A percentile compares a stretch with the other conserved stretches of the same genome.
These are phyloP conservation scores for Phymatocera aterrima DNA, from an alignment of 2,888 invertebrate genomes.

Conservation along the genomic window DNA sequence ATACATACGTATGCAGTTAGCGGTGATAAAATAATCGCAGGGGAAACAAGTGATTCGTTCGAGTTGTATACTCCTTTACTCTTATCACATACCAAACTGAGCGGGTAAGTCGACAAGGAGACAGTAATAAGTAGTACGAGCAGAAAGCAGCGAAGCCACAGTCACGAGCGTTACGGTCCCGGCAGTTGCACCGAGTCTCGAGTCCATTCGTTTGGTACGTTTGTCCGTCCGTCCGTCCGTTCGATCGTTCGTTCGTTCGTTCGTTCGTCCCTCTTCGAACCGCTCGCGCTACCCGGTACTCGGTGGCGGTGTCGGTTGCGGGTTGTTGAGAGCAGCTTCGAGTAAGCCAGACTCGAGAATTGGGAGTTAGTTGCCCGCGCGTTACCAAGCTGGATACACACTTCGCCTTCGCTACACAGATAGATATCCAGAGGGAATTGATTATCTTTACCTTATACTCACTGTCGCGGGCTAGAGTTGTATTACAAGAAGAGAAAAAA, in stretches of 20 bases:
- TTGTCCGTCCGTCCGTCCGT: conserved; percentile 11
- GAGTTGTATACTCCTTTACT: too few species aligned
- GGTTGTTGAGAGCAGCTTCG: conserved; percentile 61
- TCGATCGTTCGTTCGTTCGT: not conserved
- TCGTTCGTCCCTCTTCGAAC: conserved; percentile 11
- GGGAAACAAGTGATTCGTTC: too few species aligned
- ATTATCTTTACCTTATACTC: too few species aligned
- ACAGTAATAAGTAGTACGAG: not conserved
- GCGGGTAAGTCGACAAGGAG: not conserved
- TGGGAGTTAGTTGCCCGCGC: conserved; percentile 69
- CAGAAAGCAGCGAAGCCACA: not conserved
- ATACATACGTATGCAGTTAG: too few species aligned
- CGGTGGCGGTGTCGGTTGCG: conserved; percentile 47
- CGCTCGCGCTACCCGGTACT: conserved; percentile 26
- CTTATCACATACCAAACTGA: not conserved
- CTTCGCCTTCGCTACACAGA: not conserved
- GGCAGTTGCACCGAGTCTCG: not conserved
- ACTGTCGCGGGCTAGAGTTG: too few species aligned
- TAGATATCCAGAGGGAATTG: too few species aligned
- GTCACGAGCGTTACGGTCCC: conserved; percentile 10
- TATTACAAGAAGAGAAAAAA: too few species aligned
- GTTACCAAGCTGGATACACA: conserved; percentile 70
- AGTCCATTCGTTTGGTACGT: not conserved
- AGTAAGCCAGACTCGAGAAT: too few species aligned
- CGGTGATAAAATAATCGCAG: too few species aligned